These are phyloP conservation scores for Cheilosia impressa DNA, from an alignment of 2,888 invertebrate species.

Conservation along the genomic window DNA sequence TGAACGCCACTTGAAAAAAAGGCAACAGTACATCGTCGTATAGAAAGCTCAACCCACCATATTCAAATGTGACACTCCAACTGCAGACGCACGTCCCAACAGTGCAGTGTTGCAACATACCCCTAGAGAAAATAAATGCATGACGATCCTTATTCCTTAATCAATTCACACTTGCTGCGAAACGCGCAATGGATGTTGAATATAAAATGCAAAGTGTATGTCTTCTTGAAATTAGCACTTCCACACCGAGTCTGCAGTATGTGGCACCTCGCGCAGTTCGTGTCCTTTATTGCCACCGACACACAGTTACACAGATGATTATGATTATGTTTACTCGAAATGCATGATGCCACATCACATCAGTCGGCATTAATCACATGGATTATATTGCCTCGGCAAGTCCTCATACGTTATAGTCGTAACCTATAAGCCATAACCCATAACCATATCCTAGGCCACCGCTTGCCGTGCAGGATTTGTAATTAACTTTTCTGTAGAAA, in stretches of 20 bases:
- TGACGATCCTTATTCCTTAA: slow-evolving; percentile 52
- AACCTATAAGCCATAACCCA: slow-evolving; percentile 23
- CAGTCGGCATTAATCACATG: slow-evolving; percentile 60
- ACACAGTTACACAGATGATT: slow-evolving; percentile 47
- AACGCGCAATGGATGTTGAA: slow-evolving; percentile 38
- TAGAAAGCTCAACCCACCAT: too few relatives aligned
- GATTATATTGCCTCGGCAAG: slow-evolving; percentile 49
- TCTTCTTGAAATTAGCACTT: slow-evolving; percentile 26
- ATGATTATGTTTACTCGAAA: slow-evolving; percentile 66
- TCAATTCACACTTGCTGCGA: slow-evolving; percentile 41
- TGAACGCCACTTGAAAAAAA: too few relatives aligned
- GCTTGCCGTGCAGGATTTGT: slow-evolving; percentile 42
- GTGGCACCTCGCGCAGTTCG: background rate
- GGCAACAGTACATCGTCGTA: too few relatives aligned
- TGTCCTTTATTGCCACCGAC: background rate
- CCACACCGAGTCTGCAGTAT: background rate
- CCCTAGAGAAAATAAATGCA: slow-evolving; percentile 19
- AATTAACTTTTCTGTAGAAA: slow-evolving; percentile 59
- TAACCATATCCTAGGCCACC: background rate
- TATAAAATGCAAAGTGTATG: slow-evolving; percentile 51
- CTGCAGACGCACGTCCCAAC: slow-evolving; percentile 5
- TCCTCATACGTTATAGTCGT: background rate
- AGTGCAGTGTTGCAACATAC: too few relatives aligned
- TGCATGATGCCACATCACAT: slow-evolving; percentile 64
- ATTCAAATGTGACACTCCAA: background rate